A percentile compares a stretch with the other conserved stretches of the same genome.
Conservation (phyloP, 1,140 invertebrate genomes). For the Pachyrhynchus sulphureomaculatus region DNA sequence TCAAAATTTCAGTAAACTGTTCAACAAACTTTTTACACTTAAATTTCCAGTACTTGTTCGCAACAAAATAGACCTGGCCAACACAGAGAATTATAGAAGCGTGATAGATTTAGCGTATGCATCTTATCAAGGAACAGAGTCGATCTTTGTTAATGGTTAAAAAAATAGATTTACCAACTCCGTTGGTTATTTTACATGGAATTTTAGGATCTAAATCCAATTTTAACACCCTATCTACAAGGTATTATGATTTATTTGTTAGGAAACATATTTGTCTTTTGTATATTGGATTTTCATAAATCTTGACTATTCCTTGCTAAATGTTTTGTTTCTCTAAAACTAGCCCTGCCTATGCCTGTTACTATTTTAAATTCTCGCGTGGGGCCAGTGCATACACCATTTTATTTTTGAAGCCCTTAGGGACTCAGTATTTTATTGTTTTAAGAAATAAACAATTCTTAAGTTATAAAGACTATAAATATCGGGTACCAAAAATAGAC, state of each 20-base stretch:
- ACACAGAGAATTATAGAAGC: constrained; percentile 2
- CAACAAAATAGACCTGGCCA: constrained; percentile 14
- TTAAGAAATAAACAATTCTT: no score
- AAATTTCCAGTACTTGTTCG: neutral
- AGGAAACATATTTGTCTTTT: no score
- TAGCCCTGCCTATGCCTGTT: no score
- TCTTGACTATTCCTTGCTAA: no score
- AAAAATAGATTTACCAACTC: constrained; percentile 6
- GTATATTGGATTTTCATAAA: no score
- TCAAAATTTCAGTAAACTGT: constrained; percentile 17
- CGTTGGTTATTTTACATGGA: constrained; percentile 62
- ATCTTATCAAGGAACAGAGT: constrained; percentile 35
- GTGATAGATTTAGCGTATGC: constrained; percentile 34
- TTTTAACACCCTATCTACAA: constrained; percentile 78
- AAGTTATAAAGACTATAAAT: no score
- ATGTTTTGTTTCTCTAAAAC: no score
- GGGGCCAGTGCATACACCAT: no score
- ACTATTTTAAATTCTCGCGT: no score
- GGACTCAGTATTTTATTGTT: no score
- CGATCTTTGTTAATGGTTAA: constrained; percentile 2
- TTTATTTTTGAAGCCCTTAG: no score
- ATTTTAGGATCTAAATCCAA: constrained; percentile 84
- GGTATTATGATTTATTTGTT: constrained; percentile 47
- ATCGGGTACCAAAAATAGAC: no score
- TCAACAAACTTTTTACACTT: neutral